Evolutionary conservation across 2,113 vertebrate species (phyloP).

Genomic region (Aldabrachelys gigantea): DNA sequence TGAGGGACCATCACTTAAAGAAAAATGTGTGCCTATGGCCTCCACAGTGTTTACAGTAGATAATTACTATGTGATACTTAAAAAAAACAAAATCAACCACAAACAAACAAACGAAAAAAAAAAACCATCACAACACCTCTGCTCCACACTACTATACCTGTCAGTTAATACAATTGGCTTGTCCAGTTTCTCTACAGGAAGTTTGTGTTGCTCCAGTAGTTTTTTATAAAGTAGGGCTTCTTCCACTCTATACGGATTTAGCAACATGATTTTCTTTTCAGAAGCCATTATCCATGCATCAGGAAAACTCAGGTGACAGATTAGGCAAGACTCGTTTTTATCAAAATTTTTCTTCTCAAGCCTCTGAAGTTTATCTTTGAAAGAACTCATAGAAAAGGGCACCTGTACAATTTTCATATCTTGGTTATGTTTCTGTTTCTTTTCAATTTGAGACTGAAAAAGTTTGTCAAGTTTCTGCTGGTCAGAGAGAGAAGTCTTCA

Average conservation of each 20-base stretch:
- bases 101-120: not conserved
- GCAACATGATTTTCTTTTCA: constrained; percentile 84
- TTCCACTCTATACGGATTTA: constrained; percentile 94
- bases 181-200: constrained; percentile 86
- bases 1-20: not conserved
- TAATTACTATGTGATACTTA: not conserved
- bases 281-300: constrained; percentile 89
- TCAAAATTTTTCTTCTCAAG: constrained; percentile 41
- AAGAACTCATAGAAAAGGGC: constrained; percentile 84
- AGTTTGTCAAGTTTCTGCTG: constrained; percentile 91
- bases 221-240: constrained; percentile 91
- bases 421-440: constrained; percentile 74
- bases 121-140: not conserved
- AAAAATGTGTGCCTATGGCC: not conserved
- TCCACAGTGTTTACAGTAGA: not conserved
- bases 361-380: constrained; percentile 79
- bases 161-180: constrained; percentile 88
- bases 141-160: constrained; percentile 81
- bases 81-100: not conserved
- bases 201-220: constrained; percentile 90
- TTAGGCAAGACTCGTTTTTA: constrained; percentile 78
- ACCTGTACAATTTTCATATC: constrained; percentile 78
- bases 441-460: constrained; percentile 81
- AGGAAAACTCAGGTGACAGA: constrained; percentile 88
- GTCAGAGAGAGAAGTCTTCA: constrained; percentile 81